Base-by-base conservation (phyloP, 2,797 vertebrate species). In the Notamacropus eugenii region DNA sequence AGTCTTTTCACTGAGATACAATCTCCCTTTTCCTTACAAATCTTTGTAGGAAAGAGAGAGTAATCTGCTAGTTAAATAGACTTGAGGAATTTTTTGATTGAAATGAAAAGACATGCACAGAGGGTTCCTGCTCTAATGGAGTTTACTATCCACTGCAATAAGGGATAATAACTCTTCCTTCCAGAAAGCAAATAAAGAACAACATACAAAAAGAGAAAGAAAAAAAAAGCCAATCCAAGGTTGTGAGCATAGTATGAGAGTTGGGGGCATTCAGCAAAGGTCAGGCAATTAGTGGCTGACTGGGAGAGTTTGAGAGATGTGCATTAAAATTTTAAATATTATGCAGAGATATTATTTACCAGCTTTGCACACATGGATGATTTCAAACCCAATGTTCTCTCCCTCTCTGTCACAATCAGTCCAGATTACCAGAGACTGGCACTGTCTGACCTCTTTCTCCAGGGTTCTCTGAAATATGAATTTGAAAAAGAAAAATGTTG, bases 391-490 rank as follows among this genome's bases (percentile, higher is more conserved):
- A 0, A 99, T 99, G 98, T 99, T 99, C 98, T 99, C 99, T 96
- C 99, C 99, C 97, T 99, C 99, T 95, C 99, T 98, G 95, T 99
- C 99, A 92, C 99, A 99, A 97, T 99, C 99, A 0, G 99, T 99
- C 99, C 99, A 99, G 98, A 99, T 99, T 95, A 99, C 97, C 96
- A 99, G 98, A 54, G 99, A 99, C 96, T 99, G 99, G 97, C 99
- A 99, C 93, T 99, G 99, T 92, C 96, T 99, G 40, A 96, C 99
- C 97, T 99, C 99, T 97, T 98, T 99, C 98, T 99, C 99, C 31
- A 99, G 98, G 3, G 99, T 99, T 96, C 98, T 99, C 99, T 99
- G 96, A 94, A 97, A 96, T 93, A 50, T 57, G 54, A 6, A 0
- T 55, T 14, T 2, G 14, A 28, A 29, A 54, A 59, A 92, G 56